Evolutionary conservation across 2,113 vertebrate species (phyloP).

Genomic region (Malurus melanocephalus): DNA sequence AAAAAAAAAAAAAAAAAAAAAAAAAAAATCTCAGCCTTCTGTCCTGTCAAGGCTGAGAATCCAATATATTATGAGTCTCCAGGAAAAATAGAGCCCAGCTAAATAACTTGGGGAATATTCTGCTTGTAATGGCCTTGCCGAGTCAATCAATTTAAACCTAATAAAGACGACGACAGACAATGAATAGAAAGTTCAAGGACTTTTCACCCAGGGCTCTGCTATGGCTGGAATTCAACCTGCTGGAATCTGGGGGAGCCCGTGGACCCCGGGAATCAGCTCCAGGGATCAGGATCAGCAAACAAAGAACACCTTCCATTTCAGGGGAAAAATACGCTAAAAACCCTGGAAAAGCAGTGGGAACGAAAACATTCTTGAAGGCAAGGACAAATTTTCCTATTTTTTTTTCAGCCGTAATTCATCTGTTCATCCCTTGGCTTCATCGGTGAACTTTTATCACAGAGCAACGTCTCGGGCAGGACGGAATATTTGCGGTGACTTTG

Average conservation of each 20-base stretch:
- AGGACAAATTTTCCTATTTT: conserved; percentile 8
- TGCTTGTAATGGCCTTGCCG: conserved; percentile 17
- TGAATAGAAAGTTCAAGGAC: conserved; percentile 58
- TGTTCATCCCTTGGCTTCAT: background rate
- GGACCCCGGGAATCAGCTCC: background rate
- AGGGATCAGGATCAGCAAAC: background rate
- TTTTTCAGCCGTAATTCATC: conserved; percentile 4
- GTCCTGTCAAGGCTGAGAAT: background rate
- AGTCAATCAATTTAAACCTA: conserved; percentile 55
- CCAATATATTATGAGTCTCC: background rate
- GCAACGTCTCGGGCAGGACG: background rate
- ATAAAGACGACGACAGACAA: conserved; percentile 46
- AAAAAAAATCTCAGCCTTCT: too few relatives aligned
- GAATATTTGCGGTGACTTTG: background rate
- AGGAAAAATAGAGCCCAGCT: conserved; percentile 30
- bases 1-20: too few relatives aligned
- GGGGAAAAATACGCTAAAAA: background rate
- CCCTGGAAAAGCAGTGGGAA: background rate
- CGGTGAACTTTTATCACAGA: conserved; percentile 5
- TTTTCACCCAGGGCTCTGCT: conserved; percentile 48
- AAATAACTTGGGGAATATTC: conserved; percentile 46
- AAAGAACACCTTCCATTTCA: background rate
- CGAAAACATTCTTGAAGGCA: background rate
- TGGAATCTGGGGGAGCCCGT: background rate
- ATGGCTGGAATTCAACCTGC: background rate